phyloP scores from a whole-genome alignment of 2,888 invertebrate genomes.

The Dysmachus trigonus region DNA sequence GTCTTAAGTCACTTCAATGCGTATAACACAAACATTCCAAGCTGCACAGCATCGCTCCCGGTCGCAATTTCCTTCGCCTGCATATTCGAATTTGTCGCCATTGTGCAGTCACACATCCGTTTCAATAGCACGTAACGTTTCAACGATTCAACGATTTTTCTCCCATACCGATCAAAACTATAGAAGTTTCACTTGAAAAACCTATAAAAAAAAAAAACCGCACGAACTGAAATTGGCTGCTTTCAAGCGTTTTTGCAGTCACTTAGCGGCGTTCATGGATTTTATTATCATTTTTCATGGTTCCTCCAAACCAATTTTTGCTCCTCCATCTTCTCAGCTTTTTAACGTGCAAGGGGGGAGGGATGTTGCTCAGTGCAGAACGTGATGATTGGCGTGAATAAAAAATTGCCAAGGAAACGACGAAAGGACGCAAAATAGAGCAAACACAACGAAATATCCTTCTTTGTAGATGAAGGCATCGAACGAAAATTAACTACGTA shows the following conservation, averaged over 20 bases:
- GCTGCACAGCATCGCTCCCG: too few relatives aligned
- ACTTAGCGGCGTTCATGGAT: background rate
- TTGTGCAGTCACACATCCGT: too few relatives aligned
- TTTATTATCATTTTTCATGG: background rate
- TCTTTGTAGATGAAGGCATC: background rate
- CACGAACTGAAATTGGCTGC: background rate
- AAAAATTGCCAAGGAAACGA: background rate
- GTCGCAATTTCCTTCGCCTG: too few relatives aligned
- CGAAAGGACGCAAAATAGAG: background rate
- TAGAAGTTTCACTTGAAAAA: too few relatives aligned
- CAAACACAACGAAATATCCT: background rate
- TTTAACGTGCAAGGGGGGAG: background rate
- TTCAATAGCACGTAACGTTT: too few relatives aligned
- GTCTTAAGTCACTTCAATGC: too few relatives aligned
- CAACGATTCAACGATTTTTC: too few relatives aligned
- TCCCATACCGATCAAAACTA: too few relatives aligned
- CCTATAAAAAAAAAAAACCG: background rate
- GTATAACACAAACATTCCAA: too few relatives aligned
- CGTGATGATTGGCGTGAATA: background rate
- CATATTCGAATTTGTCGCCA: too few relatives aligned
- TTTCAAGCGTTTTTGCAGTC: background rate
- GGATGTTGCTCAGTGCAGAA: background rate
- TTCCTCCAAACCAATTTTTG: background rate
- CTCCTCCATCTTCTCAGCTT: background rate
- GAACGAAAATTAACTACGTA: constrained; percentile 15